Base-by-base conservation (phyloP, 1,140 invertebrate species). In the Zaprionus vittiger region DNA sequence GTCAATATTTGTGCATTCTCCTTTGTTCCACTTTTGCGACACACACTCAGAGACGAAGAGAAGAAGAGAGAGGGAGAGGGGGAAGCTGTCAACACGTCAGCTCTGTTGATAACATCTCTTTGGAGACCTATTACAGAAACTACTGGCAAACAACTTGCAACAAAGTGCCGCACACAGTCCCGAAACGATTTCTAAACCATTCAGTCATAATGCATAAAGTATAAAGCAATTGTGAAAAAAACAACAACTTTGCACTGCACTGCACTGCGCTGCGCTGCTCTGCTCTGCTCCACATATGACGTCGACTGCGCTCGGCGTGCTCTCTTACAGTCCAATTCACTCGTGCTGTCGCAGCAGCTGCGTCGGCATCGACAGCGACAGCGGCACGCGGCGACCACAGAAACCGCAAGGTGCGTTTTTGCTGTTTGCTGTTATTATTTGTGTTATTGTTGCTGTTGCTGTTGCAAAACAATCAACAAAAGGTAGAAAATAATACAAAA, bases 351-450 rank as follows among this genome's bases (percentile, higher is more conserved):
- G 26, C n/a, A n/a, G 26, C 54, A 56, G 20, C 24, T 20, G 37
- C 34, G 4, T 17, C 24, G 61, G 14, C 22, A 44, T 28, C 38
- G 37, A 17, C 11, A 44, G 41, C 38, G 34, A 15, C 49, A 54
- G 65, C 44, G 62, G 74, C 49, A 66, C 73, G 74, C 70, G 56
- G 63, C 75, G 60, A 77, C 84, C 85, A 61, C 85, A 89, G 79
- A 84, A 89, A 90, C 84, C 84, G 84, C 84, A 89, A 89, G 85
- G 84, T 89, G 84, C 84, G 85, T 83, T 79, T 72, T 24, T 57
- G 61, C 55, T 79, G 61, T 74, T 78, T 71, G 67, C 66, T 70
- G 44, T 76, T 79, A 69, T 79, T 76, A 63, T 76, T 75, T 68
- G 63, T 74, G 65, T 70, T 79, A 65, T 79, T 80, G 73, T 77